phyloP scores from a whole-genome alignment of 2,113 vertebrate genomes.

The Eolophus roseicapilla region DNA sequence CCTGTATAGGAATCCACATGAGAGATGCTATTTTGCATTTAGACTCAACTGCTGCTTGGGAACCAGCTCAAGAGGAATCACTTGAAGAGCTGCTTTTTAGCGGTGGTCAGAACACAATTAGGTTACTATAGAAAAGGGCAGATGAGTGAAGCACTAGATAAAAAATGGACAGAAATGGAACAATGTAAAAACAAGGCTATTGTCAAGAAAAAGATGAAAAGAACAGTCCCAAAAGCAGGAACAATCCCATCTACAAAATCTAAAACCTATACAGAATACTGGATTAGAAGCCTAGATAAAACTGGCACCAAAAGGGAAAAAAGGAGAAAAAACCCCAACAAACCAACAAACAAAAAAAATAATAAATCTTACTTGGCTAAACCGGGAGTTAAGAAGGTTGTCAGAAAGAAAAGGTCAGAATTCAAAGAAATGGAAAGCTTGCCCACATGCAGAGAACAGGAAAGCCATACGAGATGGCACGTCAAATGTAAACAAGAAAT shows the following conservation, averaged over 20 bases:
- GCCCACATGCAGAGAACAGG: background rate
- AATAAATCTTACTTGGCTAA: background rate
- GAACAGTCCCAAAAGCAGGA: background rate
- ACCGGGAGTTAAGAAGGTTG: background rate
- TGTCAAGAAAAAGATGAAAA: background rate
- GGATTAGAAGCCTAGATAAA: background rate
- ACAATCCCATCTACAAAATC: background rate
- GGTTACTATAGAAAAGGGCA: background rate
- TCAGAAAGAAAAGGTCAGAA: background rate
- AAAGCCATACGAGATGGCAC: background rate
- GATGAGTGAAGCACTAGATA: background rate
- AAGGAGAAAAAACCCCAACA: rapidly evolving
- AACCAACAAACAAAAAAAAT: background rate
- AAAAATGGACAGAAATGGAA: background rate
- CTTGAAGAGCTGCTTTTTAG: background rate
- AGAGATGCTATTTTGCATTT: background rate
- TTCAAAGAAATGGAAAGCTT: background rate
- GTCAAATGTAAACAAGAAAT: background rate
- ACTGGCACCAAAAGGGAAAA: background rate
- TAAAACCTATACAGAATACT: background rate
- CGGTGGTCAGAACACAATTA: background rate
- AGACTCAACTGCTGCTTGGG: background rate
- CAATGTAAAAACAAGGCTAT: background rate
- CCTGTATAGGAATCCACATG: background rate
- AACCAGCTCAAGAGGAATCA: background rate